A percentile compares a stretch with the other conserved stretches of the same genome.
Evolutionary conservation across 2,888 invertebrate genomes (phyloP).

Genomic region (Eupeodes luniger): DNA sequence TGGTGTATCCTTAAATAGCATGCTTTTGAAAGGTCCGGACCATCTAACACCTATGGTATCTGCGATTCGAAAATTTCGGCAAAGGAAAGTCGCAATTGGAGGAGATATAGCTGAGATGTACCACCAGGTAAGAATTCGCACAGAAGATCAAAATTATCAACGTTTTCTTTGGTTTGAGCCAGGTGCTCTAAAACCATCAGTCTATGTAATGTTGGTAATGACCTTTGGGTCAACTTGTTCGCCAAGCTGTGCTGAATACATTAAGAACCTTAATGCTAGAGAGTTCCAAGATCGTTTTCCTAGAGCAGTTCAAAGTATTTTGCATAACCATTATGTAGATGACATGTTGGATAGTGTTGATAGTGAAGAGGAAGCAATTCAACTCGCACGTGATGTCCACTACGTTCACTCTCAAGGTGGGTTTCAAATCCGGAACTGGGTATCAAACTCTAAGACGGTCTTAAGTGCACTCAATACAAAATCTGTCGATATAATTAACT

Average conservation of each 20-base stretch:
- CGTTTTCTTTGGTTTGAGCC: conserved; percentile 78
- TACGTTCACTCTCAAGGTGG: conserved; percentile 39
- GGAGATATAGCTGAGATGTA: no score
- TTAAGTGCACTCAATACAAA: background rate
- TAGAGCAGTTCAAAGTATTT: conserved; percentile 23
- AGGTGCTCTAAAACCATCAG: background rate
- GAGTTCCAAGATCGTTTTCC: conserved; percentile 6
- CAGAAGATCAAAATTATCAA: conserved; percentile 78
- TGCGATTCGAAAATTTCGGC: conserved; percentile 77
- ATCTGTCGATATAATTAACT: background rate
- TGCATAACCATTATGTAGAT: conserved; percentile 76
- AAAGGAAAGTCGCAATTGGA: conserved; percentile 77
- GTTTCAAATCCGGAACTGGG: conserved; percentile 61
- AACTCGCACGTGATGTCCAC: conserved; percentile 46
- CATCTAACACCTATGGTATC: conserved; percentile 18
- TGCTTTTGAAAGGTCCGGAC: conserved; percentile 33
- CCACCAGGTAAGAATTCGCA: no score
- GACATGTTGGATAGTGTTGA: conserved; percentile 77
- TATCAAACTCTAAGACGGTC: conserved; percentile 9
- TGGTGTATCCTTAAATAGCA: conserved; percentile 78
- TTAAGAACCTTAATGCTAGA: background rate
- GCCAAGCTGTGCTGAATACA: background rate
- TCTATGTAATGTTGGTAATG: conserved; percentile 5
- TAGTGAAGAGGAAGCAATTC: conserved; percentile 71
- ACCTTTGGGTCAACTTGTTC: conserved; percentile 14